A percentile compares a stretch with the other conserved stretches of the same genome.
Conservation (phyloP, 2,797 vertebrate genomes). For the Hypotaenidia philippensis region DNA sequence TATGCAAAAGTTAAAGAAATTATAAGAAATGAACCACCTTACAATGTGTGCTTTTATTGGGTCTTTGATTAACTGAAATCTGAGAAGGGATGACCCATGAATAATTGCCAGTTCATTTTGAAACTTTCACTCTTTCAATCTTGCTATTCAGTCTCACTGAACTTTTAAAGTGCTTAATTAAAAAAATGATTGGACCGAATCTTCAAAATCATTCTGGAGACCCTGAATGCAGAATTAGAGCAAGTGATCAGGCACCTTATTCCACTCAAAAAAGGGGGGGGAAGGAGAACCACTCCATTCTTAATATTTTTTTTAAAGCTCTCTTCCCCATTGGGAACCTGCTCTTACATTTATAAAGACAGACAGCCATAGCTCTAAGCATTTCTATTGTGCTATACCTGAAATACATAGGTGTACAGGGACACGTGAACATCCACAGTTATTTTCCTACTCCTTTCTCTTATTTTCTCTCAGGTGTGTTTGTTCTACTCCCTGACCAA, state of each 20-base stretch:
- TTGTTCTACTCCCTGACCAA: background rate
- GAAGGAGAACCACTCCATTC: background rate
- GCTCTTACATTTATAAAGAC: background rate
- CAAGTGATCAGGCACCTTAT: background rate
- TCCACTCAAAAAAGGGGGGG: background rate
- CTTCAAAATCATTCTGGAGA: slow-evolving; percentile 20
- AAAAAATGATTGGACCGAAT: slow-evolving; percentile 45
- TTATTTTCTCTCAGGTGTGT: background rate
- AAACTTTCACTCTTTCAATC: slow-evolving; percentile 34
- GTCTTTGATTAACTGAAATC: slow-evolving; percentile 58
- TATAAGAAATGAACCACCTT: slow-evolving; percentile 52
- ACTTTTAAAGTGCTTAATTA: slow-evolving; percentile 58
- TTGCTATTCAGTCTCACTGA: slow-evolving; percentile 8
- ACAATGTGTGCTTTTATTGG: slow-evolving; percentile 18
- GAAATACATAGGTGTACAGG: accelerated
- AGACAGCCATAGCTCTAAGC: background rate
- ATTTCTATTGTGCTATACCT: background rate
- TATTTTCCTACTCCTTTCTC: background rate
- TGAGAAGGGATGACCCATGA: slow-evolving; percentile 38
- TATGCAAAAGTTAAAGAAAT: slow-evolving; percentile 50
- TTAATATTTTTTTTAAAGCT: background rate
- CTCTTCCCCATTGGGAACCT: background rate
- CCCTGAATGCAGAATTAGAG: background rate
- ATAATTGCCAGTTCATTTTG: slow-evolving; percentile 50
- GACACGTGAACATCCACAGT: background rate